Percentiles rank a stretch among this genome's conserved stretches.
Conservation (phyloP, 53 echinoderm and acorn worm genomes). For the Astropecten irregularis region DNA sequence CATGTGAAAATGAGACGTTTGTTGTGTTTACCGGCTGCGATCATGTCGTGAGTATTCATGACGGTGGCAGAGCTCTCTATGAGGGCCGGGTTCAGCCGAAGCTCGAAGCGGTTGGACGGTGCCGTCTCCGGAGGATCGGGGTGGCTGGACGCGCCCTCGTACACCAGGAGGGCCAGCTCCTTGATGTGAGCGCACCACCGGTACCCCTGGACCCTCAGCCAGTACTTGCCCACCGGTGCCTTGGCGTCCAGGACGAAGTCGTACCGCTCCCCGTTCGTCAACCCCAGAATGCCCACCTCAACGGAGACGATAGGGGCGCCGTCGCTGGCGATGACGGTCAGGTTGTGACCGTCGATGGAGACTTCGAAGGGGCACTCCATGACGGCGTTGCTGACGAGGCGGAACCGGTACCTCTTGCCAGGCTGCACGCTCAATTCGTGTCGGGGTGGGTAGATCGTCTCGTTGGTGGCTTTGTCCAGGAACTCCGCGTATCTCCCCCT, state of each 20-base stretch:
- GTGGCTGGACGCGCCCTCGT: background rate
- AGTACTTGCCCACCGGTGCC: slow-evolving; percentile 66
- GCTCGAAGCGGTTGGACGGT: background rate
- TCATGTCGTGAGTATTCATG: background rate
- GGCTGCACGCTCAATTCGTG: slow-evolving; percentile 55
- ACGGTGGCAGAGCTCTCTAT: background rate
- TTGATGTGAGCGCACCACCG: background rate
- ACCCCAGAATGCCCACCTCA: slow-evolving; percentile 24
- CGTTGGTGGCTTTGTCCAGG: background rate
- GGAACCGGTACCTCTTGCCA: slow-evolving; percentile 72
- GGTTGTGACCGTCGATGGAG: slow-evolving; percentile 71
- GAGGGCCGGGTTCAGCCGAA: background rate
- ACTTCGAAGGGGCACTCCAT: slow-evolving; percentile 66
- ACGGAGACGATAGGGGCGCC: slow-evolving; percentile 61
- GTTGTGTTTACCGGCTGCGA: slow-evolving; percentile 32
- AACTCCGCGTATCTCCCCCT: slow-evolving; percentile 26
- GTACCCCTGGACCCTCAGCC: slow-evolving; percentile 62
- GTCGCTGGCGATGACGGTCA: slow-evolving; percentile 71
- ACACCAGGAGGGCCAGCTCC: background rate
- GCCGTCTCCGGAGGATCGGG: background rate
- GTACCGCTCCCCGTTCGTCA: slow-evolving; percentile 74
- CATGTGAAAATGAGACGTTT: no score
- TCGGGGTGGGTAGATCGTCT: slow-evolving; percentile 1
- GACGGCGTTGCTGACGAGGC: slow-evolving; percentile 67
- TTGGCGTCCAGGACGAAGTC: slow-evolving; percentile 78